Conservation (phyloP, 2,888 invertebrate species). For the Hyppa rectilinea region DNA sequence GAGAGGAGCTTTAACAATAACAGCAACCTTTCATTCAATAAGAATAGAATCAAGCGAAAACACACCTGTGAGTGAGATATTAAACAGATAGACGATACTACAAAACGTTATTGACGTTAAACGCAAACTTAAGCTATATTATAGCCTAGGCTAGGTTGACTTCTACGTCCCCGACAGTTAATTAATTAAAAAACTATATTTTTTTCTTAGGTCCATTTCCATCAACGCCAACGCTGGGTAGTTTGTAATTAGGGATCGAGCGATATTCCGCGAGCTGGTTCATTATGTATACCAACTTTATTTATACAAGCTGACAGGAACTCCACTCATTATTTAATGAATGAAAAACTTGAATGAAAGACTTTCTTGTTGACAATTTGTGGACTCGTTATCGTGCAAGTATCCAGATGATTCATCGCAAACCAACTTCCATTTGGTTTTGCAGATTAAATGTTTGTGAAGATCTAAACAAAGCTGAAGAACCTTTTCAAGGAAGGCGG, state of each 20-base stretch:
- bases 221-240: constrained; percentile 3
- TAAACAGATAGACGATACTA: not conserved
- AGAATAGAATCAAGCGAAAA: not conserved
- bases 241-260: constrained; percentile 38
- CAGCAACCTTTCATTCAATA: not conserved
- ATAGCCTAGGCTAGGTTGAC: not conserved
- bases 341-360: constrained; percentile 25
- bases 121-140: not conserved
- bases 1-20: not conserved
- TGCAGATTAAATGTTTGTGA: not conserved
- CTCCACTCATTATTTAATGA: constrained; percentile 36
- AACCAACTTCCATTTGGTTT: not conserved
- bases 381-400: constrained; percentile 19
- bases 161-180: not conserved
- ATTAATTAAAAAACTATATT: constrained; percentile 17
- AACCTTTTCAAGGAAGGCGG: not conserved
- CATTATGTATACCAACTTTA: constrained; percentile 17
- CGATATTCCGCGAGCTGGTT: constrained; percentile 28
- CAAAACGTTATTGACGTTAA: not conserved
- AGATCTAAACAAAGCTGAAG: not conserved
- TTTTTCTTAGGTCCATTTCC: constrained; percentile 10
- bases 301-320: constrained; percentile 8
- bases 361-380: constrained; percentile 17
- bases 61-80: not conserved
- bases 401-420: not conserved